Percentiles rank a stretch among this genome's conserved stretches.
Conservation (phyloP, 2,888 invertebrate genomes). For the Bhutanitis thaidina region DNA sequence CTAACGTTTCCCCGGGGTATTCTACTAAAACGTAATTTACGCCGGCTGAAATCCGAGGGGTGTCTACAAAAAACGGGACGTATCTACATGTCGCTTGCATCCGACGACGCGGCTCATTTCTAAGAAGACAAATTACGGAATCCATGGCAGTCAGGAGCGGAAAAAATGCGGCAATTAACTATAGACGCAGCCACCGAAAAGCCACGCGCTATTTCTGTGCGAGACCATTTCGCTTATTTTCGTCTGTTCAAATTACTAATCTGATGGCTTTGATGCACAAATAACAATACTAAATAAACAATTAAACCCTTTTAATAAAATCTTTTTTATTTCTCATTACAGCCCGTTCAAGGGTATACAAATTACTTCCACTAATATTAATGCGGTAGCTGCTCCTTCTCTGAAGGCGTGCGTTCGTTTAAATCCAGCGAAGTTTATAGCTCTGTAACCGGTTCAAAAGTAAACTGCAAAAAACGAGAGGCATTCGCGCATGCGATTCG, state of each 20-base stretch:
- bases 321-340: constrained; percentile 27
- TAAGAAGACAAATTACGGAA: constrained; percentile 78
- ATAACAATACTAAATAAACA: constrained; percentile 29
- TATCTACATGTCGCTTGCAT: constrained; percentile 73
- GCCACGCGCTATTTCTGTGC: constrained; percentile 63
- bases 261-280: constrained; percentile 7
- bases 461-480: constrained; percentile 64
- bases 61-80: constrained; percentile 50
- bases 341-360: constrained; percentile 43
- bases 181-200: constrained; percentile 56
- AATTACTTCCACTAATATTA: constrained; percentile 58
- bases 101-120: constrained; percentile 79
- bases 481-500: constrained; percentile 59
- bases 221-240: constrained; percentile 67
- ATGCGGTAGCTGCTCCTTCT: constrained; percentile 50
- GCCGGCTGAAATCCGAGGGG: constrained; percentile 66
- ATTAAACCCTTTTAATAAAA: constrained; percentile 35
- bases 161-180: constrained; percentile 78
- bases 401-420: constrained; percentile 51
- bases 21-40: constrained; percentile 76
- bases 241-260: constrained; percentile 54
- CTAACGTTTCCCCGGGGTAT: constrained; percentile 74
- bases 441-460: constrained; percentile 56
- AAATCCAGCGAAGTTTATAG: constrained; percentile 59
- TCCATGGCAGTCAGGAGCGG: constrained; percentile 63